A percentile compares a stretch with the other conserved stretches of the same genome.
Conservation (phyloP, 2,888 invertebrate genomes). For the Loripinus fragilis region DNA sequence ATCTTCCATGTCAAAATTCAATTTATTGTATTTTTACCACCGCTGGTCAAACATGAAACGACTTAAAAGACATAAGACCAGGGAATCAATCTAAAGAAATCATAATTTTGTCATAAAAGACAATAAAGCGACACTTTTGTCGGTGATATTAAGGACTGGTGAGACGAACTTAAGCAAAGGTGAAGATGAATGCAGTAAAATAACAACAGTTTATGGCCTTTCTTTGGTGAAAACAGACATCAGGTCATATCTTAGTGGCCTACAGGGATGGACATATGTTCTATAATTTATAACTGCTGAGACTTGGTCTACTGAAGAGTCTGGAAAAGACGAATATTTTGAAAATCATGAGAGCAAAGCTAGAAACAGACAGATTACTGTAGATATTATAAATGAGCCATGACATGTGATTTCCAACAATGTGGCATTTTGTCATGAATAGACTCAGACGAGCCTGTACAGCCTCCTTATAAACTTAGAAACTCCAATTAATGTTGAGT, state of each 20-base stretch:
- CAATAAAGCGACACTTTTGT: constrained; percentile 21
- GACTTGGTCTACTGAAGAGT: too few species aligned
- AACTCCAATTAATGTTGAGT: too few species aligned
- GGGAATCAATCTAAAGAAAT: constrained; percentile 15
- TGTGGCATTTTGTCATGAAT: too few species aligned
- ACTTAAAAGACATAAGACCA: constrained; percentile 38
- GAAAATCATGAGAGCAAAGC: too few species aligned
- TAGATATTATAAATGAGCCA: too few species aligned
- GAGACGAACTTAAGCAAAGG: constrained; percentile 15
- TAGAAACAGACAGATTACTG: too few species aligned
- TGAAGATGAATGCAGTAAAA: constrained; percentile 5
- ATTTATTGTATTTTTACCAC: constrained; percentile 44
- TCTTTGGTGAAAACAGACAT: not conserved
- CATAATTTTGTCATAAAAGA: constrained; percentile 51
- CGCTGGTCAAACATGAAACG: constrained; percentile 54
- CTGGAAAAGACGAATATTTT: too few species aligned
- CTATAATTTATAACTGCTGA: not conserved
- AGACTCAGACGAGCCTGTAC: too few species aligned
- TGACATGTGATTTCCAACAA: too few species aligned
- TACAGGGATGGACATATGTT: constrained; percentile 3
- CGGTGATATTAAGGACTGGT: not conserved
- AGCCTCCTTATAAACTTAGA: too few species aligned
- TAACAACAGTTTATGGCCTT: constrained; percentile 1
- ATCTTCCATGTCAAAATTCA: constrained; percentile 22
- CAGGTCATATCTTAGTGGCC: not conserved